Percentiles rank a stretch among this genome's conserved stretches.
Evolutionary conservation across 2,113 vertebrate genomes (phyloP).

Genomic region (Nettapus auritus): DNA sequence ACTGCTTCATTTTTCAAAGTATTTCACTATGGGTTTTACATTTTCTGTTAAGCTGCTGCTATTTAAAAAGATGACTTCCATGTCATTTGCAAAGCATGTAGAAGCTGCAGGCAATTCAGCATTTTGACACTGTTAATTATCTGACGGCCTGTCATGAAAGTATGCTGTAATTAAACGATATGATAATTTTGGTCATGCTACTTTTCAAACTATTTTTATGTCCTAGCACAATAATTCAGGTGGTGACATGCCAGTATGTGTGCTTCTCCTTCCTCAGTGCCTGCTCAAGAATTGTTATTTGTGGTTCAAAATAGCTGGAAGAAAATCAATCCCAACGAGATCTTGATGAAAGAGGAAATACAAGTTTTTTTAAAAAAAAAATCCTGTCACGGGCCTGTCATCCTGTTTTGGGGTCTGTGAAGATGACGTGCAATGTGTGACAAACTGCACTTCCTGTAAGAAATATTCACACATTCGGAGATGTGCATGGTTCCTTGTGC

Average conservation of each 20-base stretch:
- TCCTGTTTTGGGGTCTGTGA: background rate
- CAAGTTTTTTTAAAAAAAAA: background rate
- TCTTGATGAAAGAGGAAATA: background rate
- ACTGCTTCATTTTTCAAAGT: conserved; percentile 37
- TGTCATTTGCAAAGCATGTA: conserved; percentile 43
- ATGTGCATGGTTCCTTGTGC: background rate
- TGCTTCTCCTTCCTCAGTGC: background rate
- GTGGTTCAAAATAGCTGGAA: background rate
- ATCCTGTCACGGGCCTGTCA: conserved; percentile 1
- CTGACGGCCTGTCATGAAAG: conserved; percentile 46
- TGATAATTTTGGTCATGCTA: conserved; percentile 35
- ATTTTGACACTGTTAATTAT: conserved; percentile 68
- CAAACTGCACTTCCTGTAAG: background rate
- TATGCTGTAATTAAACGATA: conserved; percentile 58
- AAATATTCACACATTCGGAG: background rate
- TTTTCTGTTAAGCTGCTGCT: conserved; percentile 45
- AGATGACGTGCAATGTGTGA: background rate
- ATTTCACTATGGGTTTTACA: background rate
- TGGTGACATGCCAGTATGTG: background rate
- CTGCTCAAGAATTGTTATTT: background rate
- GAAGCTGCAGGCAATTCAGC: conserved; percentile 54
- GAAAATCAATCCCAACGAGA: background rate
- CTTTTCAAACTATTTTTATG: conserved; percentile 50
- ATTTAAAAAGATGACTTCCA: conserved; percentile 55
- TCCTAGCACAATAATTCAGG: conserved; percentile 10